Percentiles rank a stretch among this genome's conserved stretches.
Evolutionary conservation across 2,888 invertebrate species (phyloP).

Genomic region (Barypeithes pellucidus): DNA sequence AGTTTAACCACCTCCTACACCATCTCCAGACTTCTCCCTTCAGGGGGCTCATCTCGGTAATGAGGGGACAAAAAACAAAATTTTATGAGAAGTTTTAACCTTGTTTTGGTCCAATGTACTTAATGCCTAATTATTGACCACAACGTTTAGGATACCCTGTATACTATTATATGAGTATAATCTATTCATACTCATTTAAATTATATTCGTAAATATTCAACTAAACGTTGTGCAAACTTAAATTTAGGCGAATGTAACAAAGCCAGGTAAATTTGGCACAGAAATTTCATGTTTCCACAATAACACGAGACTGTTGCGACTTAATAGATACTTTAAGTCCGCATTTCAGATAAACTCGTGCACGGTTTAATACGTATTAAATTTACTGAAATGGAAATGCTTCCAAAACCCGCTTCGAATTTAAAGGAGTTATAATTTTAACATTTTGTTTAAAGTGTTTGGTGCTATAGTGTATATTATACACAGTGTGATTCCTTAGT

Average conservation of each 20-base stretch:
- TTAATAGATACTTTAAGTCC: conserved; percentile 14
- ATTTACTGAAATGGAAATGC: conserved; percentile 14
- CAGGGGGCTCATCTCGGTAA: too few relatives aligned
- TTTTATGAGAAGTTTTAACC: too few relatives aligned
- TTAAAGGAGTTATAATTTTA: not conserved
- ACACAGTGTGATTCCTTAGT: too few relatives aligned
- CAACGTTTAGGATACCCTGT: too few relatives aligned
- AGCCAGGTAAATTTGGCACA: conserved; percentile 13
- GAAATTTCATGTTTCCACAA: conserved; percentile 22
- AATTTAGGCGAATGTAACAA: conserved; percentile 10
- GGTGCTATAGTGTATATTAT: too few relatives aligned
- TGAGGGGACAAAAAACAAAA: too few relatives aligned
- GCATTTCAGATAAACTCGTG: not conserved
- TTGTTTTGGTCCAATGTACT: too few relatives aligned
- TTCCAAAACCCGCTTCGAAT: not conserved
- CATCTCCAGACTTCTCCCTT: too few relatives aligned
- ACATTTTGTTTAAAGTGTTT: not conserved
- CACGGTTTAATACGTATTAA: conserved; percentile 8
- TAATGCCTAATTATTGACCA: too few relatives aligned
- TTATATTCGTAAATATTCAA: conserved; percentile 3
- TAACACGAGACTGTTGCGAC: conserved; percentile 7
- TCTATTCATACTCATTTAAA: not conserved
- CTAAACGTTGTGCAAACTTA: not conserved
- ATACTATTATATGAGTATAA: too few relatives aligned
- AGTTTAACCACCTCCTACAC: too few relatives aligned